Conservation (phyloP, 2,113 vertebrate species). For the Opisthocomus hoazin region DNA sequence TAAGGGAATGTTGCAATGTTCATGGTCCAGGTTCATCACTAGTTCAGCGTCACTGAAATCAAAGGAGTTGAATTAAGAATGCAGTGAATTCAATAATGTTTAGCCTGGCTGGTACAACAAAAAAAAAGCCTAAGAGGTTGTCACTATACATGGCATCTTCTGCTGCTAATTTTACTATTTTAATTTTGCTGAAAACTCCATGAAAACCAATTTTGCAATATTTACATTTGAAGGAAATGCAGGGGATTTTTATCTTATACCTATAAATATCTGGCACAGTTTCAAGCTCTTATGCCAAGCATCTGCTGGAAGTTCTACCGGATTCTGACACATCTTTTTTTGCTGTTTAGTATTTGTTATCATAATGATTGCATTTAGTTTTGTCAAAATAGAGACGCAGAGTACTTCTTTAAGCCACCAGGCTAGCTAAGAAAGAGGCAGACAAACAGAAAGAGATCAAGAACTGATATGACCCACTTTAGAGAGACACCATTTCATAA, state of each 20-base stretch:
- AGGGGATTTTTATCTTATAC: background rate
- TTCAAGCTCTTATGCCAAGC: background rate
- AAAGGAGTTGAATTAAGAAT: background rate
- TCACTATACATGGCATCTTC: background rate
- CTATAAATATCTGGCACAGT: background rate
- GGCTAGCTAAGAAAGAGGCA: background rate
- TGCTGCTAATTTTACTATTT: background rate
- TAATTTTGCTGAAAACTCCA: background rate
- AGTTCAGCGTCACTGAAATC: background rate
- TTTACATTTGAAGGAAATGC: background rate
- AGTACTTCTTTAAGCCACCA: background rate
- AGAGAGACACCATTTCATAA: background rate
- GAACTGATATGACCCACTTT: background rate
- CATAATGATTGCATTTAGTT: background rate
- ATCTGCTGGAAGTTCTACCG: background rate
- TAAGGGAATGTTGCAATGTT: background rate
- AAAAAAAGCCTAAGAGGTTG: background rate
- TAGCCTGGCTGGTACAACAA: background rate
- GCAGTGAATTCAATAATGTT: background rate
- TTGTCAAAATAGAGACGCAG: background rate
- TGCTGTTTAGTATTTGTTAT: background rate
- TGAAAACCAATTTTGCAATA: background rate
- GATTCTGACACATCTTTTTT: background rate
- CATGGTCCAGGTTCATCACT: background rate
- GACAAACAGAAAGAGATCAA: background rate